Base-by-base conservation (phyloP, 37 sponge, comb jelly and placozoan species). In the Eunapius fragilis region DNA sequence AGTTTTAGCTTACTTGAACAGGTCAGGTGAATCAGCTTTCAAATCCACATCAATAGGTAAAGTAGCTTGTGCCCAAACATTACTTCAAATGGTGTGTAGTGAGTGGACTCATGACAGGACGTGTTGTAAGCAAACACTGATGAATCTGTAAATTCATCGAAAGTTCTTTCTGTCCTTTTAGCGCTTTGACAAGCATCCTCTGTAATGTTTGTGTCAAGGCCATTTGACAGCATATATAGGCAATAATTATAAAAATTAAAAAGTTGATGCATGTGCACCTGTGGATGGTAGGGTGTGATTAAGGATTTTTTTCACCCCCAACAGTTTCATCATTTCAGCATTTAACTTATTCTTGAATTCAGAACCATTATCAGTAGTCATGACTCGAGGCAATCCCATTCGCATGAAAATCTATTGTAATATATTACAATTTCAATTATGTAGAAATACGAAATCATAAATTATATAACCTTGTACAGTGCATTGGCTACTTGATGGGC, bases 161-260 rank as follows among this genome's bases (percentile, higher is more conserved):
- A 2, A 28, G 25, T 24, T 74, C 45, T 31, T 84, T 80, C 78
- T 77, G 75, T 77, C 75, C 85, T 38, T 3, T 9, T 4, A 31
- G 48, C 26, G 26, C 37, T 77, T 84, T 84, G 2, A 80, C 78
- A 74, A 84, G 76, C 85, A 84, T 84, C 31, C 4, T 24, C 27
- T 84, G 34, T 49, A 84, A 81, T 28, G 85, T 84, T 77, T 79
- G 85, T 77, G 80, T 77, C 85, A n/a, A 84, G 35, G 2, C 85
- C 85, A 79, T 84, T 84, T 7, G 27, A 37, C 76, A 77, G 13
- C 2, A 83, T 14, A 32, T 11, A 4, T 25, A 79, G 14, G 23
- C 6, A 25, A 10, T n/a, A n/a, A n/a, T n/a, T n/a, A n/a, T 10
- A 28, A 7, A 37, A 77, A 36, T 81, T 6, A 48, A 36, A 37